phyloP scores from a whole-genome alignment of 1,140 invertebrate species.

The Meloidogyne floridensis region DNA sequence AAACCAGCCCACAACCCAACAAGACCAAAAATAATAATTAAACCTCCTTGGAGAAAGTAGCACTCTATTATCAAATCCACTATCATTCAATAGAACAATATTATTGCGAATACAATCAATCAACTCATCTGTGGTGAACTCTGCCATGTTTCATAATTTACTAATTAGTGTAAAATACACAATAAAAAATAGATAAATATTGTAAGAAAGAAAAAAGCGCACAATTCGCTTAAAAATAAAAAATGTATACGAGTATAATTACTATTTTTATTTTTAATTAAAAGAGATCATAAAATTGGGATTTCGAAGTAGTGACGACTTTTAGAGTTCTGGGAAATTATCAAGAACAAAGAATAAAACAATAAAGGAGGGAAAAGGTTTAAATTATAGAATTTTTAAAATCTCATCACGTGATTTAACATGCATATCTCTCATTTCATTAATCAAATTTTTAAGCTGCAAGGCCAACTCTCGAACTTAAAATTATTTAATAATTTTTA shows the following conservation, averaged over 20 bases:
- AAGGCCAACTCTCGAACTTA: conserved; percentile 51
- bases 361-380: background rate
- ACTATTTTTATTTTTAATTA: background rate
- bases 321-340: too few species aligned
- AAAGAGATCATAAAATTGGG: background rate
- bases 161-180: background rate
- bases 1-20: too few species aligned
- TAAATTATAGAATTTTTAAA: background rate
- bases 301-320: background rate
- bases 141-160: background rate
- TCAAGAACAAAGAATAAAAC: too few species aligned
- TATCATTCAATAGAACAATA: conserved; percentile 9
- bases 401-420: background rate
- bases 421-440: conserved; percentile 29
- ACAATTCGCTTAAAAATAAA: background rate
- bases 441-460: conserved; percentile 40
- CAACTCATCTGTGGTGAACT: conserved; percentile 21
- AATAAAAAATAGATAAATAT: background rate
- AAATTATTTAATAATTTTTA: conserved; percentile 25
- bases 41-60: conserved; percentile 19
- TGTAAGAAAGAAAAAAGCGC: background rate
- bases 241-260: background rate
- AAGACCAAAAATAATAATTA: background rate
- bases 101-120: conserved; percentile 31
- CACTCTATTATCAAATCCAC: background rate